phyloP scores from a whole-genome alignment of 2,888 invertebrate genomes.

The Zhengitettix transpicula region DNA sequence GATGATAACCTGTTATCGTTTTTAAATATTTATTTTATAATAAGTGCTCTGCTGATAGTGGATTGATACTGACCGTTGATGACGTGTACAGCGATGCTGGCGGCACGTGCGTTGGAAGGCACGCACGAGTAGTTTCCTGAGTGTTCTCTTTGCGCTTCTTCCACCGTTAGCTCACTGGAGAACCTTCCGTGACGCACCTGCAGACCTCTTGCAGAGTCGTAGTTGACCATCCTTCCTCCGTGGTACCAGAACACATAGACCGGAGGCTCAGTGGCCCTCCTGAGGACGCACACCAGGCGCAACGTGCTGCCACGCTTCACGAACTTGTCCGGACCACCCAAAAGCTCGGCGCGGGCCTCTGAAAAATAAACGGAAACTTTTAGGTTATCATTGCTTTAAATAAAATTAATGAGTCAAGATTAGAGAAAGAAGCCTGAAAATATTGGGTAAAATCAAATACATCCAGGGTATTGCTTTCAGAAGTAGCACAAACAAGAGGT shows the following conservation, averaged over 20 bases:
- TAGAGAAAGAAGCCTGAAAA: no score
- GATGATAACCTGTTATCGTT: background rate
- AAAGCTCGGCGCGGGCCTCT: conserved; percentile 23
- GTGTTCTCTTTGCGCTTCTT: conserved; percentile 37
- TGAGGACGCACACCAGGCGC: conserved; percentile 22
- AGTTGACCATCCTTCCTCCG: conserved; percentile 24
- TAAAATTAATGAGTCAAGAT: no score
- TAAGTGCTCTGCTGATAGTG: background rate
- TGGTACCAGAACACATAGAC: conserved; percentile 31
- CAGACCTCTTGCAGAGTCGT: conserved; percentile 24
- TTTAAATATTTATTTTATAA: background rate
- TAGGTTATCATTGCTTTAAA: no score
- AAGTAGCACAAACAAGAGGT: no score
- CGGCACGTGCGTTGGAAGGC: conserved; percentile 58
- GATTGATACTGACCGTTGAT: conserved; percentile 28
- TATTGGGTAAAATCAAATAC: no score
- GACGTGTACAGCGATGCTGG: conserved; percentile 59
- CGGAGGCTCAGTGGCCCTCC: conserved; percentile 22
- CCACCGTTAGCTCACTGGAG: conserved; percentile 31
- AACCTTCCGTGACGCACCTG: conserved; percentile 30
- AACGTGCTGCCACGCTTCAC: conserved; percentile 26
- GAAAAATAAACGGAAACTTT: conserved; percentile 3
- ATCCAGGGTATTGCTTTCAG: no score
- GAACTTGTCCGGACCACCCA: conserved; percentile 25
- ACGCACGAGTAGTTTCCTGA: conserved; percentile 71